Evolutionary conservation across 2,888 invertebrate species (phyloP).

Genomic region (Coleophora flavipennella): DNA sequence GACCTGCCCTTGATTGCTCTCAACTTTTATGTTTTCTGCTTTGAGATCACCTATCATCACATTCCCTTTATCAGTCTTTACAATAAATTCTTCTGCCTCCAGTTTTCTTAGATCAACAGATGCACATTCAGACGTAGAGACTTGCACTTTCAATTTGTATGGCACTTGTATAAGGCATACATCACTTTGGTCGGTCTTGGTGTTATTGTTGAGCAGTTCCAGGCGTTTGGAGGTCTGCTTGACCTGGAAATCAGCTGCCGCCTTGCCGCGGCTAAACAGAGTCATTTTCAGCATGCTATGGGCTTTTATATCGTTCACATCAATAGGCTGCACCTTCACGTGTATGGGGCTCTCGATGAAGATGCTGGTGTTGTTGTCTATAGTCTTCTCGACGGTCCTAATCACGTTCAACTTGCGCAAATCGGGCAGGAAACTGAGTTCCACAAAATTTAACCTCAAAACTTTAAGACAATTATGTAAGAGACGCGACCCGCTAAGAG

Average conservation of each 20-base stretch:
- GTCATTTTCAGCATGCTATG: slow-evolving; percentile 63
- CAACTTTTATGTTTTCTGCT: slow-evolving; percentile 53
- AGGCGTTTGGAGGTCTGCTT: slow-evolving; percentile 62
- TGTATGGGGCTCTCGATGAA: slow-evolving; percentile 68
- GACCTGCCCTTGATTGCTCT: slow-evolving; percentile 49
- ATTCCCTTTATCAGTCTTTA: slow-evolving; percentile 57
- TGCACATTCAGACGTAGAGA: slow-evolving; percentile 54
- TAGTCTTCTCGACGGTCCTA: slow-evolving; percentile 62
- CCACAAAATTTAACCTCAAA: slow-evolving; percentile 65
- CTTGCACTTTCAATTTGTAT: slow-evolving; percentile 60
- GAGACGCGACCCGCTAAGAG: slow-evolving; percentile 43
- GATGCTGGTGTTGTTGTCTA: slow-evolving; percentile 59
- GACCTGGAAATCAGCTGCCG: slow-evolving; percentile 57
- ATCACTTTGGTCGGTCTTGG: slow-evolving; percentile 49
- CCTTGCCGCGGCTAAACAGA: slow-evolving; percentile 58
- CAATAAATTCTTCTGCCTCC: slow-evolving; percentile 57
- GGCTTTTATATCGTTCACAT: slow-evolving; percentile 53
- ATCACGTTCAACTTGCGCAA: slow-evolving; percentile 57
- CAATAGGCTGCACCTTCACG: slow-evolving; percentile 62
- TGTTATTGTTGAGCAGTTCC: slow-evolving; percentile 59
- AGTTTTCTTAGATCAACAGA: slow-evolving; percentile 53
- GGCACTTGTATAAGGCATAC: slow-evolving; percentile 63
- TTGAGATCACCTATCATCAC: slow-evolving; percentile 50
- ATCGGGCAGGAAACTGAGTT: slow-evolving; percentile 56
- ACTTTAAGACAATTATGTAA: slow-evolving; percentile 62